Base-by-base conservation (phyloP, 1,140 invertebrate species). In the Meloidogyne exigua region DNA sequence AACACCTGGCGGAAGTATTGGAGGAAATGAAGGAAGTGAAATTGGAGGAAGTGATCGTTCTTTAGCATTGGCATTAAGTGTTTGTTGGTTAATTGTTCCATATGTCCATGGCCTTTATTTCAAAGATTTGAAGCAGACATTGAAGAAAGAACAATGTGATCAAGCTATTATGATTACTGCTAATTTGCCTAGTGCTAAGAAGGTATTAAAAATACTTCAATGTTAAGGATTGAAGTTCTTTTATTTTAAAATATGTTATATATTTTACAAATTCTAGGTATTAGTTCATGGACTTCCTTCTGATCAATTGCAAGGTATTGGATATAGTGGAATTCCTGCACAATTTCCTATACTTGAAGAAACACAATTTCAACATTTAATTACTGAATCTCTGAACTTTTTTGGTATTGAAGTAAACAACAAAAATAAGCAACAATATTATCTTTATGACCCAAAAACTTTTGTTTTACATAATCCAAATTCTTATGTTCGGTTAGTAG, bases 91-190 rank as follows among this genome's bases (percentile, higher is more conserved):
- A 92, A 94, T 95, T 89, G 89, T 79, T n/a, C 91, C 91, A 79
- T 95, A 94, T 87, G 95, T 99, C 0, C 95, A 98, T 87, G 96
- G 96, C 57, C 95, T 99, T 75, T 96, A 97, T 92, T 98, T 99
- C 83, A 99, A 99, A 89, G 97, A 99, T 89, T 89, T 99, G 15
- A 99, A 99, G 86, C 96, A 99, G 90, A 98, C 97, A 76, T 89
- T 99, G 75, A 91, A 96, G 76, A 99, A 99, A 88, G 96, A 99
- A 88, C 97, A 99, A 87, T 98, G 96, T 88, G 96, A 99, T 89
- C 89, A 95, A 0, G 95, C 95, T 0, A 93, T 99, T 79, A 89
- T 99, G 68, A 90, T 99, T 0, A 99, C 96, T 2, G 96, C 96
- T 0, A 98, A 99, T 90, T 95, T 99, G 32, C 96, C 96, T 0